A percentile compares a stretch with the other conserved stretches of the same genome.
Conservation (phyloP, 2,888 invertebrate genomes). For the Achlya flavicornis region DNA sequence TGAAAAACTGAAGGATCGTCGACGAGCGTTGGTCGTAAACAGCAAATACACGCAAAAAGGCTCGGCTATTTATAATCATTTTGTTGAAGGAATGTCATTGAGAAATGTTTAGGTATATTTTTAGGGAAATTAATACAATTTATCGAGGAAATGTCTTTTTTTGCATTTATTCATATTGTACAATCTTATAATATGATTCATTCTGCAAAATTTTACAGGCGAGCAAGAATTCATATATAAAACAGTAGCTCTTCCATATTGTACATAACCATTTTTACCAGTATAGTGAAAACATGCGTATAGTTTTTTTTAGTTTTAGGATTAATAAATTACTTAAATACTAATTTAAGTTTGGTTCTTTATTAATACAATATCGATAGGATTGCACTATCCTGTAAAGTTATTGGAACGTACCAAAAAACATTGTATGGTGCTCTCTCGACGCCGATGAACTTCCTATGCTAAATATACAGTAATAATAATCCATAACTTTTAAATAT, state of each 20-base stretch:
- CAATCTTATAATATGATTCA: constrained; percentile 84
- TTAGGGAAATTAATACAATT: constrained; percentile 47
- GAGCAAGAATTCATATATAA: constrained; percentile 85
- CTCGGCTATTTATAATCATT: not conserved
- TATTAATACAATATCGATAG: constrained; percentile 84
- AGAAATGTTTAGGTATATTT: not conserved
- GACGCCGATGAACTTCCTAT: constrained; percentile 83
- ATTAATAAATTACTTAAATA: constrained; percentile 84
- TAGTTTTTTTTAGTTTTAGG: constrained; percentile 82
- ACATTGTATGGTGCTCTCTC: constrained; percentile 77
- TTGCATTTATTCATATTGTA: constrained; percentile 85
- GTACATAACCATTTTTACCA: constrained; percentile 84
- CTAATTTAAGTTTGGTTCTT: constrained; percentile 85
- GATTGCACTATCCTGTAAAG: constrained; percentile 82
- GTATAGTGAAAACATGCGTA: constrained; percentile 85
- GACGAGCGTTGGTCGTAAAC: no score
- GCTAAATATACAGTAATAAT: constrained; percentile 71
- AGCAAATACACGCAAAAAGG: constrained; percentile 1
- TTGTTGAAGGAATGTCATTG: no score
- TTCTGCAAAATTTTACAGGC: constrained; percentile 85
- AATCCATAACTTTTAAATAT: constrained; percentile 48
- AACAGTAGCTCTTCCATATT: constrained; percentile 83
- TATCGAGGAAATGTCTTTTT: constrained; percentile 82
- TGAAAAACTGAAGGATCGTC: no score
- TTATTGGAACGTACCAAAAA: constrained; percentile 78